Evolutionary conservation across 2,888 invertebrate species (phyloP), one percentile per base, ranked within the genome.

Genomic region (Callyntrura guangdongensis): DNA sequence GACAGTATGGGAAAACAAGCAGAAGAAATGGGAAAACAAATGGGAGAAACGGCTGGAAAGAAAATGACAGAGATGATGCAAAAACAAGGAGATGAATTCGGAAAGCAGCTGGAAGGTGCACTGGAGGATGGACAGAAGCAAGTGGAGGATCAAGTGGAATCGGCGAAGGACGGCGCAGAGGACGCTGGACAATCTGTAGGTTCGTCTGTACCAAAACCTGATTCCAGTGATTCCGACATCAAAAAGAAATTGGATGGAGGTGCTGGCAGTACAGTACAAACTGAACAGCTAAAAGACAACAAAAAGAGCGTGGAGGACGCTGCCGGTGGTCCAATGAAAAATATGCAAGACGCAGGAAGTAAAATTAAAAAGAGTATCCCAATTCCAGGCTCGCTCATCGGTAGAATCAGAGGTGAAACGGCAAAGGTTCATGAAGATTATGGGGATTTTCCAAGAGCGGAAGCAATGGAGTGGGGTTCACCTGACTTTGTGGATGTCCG

Each of bases 341-440:
- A 49, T 22, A 64, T 83, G 64, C 83, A 83, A 22, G 77, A 77
- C 1, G 27, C 27, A 0, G 56, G 53, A 14, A 77, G 25, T n/a
- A 77, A 77, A 25, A n/a, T 49, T 1, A 67, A 67, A 53, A 83
- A 67, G 81, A 61, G 5, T 8, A 36, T 69, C 56, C 85, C 85
- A n/a, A 45, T 49, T 27, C 72, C 85, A 20, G 69, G 47, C 0
- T 12, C 25, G 11, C 69, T 69, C 11, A 45, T 86, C 2, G 74
- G 69, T 14, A 14, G 81, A 5, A 67, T 79, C 20, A 49, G 49
- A n/a, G 81, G 53, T 53, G 81, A 81, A 56, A 88, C 81, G 25
- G 45, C 81, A 11, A 81, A 81, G 14, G 81, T 27, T 0, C 87
- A 88, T 45, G 86, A 88, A 12, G 53, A 88, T 36, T 36, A 88